Conservation (phyloP, 2,113 vertebrate genomes). For the Sphaerodactylus townsendi region DNA sequence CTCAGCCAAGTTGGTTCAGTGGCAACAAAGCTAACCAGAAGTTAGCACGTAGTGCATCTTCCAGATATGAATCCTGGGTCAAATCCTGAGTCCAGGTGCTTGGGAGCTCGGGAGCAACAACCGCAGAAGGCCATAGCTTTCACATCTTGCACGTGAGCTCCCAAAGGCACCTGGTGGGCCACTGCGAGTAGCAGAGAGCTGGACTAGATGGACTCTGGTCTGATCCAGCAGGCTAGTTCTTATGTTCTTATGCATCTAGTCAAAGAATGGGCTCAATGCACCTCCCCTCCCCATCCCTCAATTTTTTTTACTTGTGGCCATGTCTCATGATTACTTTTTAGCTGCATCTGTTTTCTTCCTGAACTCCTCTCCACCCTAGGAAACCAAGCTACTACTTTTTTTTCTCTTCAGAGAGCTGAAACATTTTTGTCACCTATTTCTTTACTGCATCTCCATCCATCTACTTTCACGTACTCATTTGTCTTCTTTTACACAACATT, state of each 20-base stretch:
- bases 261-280: background rate
- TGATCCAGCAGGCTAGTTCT: too few relatives aligned
- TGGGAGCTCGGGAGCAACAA: too few relatives aligned
- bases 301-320: conserved; percentile 32
- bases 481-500: conserved; percentile 19
- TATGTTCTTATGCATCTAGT: background rate
- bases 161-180: too few relatives aligned
- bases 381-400: background rate
- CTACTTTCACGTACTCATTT: background rate
- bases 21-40: background rate
- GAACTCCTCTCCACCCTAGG: background rate
- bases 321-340: background rate
- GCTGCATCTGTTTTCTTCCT: background rate
- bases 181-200: too few relatives aligned
- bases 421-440: too few relatives aligned
- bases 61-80: background rate
- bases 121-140: too few relatives aligned
- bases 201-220: too few relatives aligned
- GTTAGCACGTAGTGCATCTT: background rate
- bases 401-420: background rate
- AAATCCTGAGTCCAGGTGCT: too few relatives aligned
- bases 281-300: too few relatives aligned
- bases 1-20: too few relatives aligned
- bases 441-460: background rate
- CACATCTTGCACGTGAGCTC: too few relatives aligned